phyloP scores from a whole-genome alignment of 2,797 vertebrate genomes.

The Heterohyrax brucei region DNA sequence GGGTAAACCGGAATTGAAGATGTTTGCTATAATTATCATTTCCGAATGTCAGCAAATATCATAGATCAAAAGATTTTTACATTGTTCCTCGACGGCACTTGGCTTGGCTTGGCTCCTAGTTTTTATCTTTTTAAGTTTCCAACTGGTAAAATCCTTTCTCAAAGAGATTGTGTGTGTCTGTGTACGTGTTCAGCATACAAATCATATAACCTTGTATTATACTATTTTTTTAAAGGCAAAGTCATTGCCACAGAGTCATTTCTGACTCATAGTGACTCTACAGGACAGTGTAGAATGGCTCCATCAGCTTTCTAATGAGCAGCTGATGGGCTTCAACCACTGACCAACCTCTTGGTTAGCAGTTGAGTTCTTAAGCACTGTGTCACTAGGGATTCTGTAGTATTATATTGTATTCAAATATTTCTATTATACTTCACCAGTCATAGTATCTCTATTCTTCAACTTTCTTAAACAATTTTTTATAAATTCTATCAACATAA shows the following conservation, averaged over 20 bases:
- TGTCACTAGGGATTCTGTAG: not conserved
- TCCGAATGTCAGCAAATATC: not conserved
- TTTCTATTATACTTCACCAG: not conserved
- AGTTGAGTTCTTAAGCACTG: too few species aligned
- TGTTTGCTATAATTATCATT: constrained; percentile 13
- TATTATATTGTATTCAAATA: not conserved
- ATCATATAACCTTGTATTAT: not conserved
- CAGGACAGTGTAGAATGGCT: too few species aligned
- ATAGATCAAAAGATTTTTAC: constrained; percentile 11
- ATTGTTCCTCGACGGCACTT: too few species aligned
- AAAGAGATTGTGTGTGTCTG: not conserved
- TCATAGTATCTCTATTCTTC: not conserved
- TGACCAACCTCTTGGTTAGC: too few species aligned
- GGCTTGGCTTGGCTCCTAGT: too few species aligned
- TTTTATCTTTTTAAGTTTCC: constrained; percentile 8
- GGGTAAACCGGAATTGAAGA: not conserved
- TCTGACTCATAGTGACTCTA: too few species aligned
- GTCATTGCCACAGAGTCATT: too few species aligned
- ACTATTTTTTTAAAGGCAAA: not conserved
- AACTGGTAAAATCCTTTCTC: not conserved
- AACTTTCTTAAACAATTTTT: constrained; percentile 5
- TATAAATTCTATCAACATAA: not conserved
- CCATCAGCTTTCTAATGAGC: too few species aligned
- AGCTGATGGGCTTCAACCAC: too few species aligned
- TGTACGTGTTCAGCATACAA: not conserved